These are phyloP conservation scores for Hozukius guyotensis DNA, from an alignment of 2,797 vertebrate species.

Conservation along the genomic window DNA sequence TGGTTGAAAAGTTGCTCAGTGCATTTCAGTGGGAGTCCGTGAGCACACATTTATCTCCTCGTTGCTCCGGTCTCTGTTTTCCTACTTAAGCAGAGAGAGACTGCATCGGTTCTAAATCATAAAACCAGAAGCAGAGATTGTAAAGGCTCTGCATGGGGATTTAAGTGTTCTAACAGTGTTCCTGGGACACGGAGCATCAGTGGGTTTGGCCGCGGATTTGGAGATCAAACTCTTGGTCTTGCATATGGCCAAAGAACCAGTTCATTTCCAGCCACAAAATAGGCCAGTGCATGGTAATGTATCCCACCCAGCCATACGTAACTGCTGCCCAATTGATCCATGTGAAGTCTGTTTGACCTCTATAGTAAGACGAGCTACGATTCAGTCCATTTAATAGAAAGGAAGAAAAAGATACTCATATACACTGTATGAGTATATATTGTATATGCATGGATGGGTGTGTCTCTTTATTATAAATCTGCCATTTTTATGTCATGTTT, in stretches of 20 bases:
- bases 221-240: constrained; percentile 63
- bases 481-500: constrained; percentile 23
- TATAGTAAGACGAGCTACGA: constrained; percentile 35
- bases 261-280: constrained; percentile 59
- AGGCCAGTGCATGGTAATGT: constrained; percentile 59
- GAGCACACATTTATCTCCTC: constrained; percentile 57
- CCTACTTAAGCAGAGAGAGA: constrained; percentile 54
- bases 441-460: not conserved
- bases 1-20: constrained; percentile 34
- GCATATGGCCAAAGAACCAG: constrained; percentile 44
- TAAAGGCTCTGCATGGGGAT: constrained; percentile 46
- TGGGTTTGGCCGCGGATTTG: constrained; percentile 60
- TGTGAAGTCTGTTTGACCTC: constrained; percentile 55
- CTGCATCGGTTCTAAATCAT: constrained; percentile 63
- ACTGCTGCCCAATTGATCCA: constrained; percentile 63
- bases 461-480: constrained; percentile 27
- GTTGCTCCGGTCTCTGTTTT: constrained; percentile 67
- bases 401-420: not conserved
- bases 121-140: constrained; percentile 66
- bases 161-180: constrained; percentile 75
- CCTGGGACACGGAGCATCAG: constrained; percentile 50
- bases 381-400: constrained; percentile 14
- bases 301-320: constrained; percentile 52
- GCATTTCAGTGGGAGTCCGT: constrained; percentile 50
- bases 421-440: not conserved